Percentiles rank a stretch among this genome's conserved stretches.
Evolutionary conservation across 2,888 invertebrate genomes (phyloP).

Genomic region (Heliothis peltigera): DNA sequence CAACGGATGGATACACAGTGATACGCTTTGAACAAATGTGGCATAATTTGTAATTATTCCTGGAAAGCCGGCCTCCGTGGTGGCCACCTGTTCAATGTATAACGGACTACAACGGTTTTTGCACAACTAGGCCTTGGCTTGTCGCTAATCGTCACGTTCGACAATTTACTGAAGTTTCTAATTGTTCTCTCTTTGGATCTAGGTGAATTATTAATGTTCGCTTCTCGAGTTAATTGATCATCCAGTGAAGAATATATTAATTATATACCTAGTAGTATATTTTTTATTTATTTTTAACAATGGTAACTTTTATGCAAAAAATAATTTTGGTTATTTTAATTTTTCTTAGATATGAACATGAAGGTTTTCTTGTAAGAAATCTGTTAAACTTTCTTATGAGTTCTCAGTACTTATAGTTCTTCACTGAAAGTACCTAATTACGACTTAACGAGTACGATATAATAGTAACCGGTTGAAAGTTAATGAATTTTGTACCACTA

Average conservation of each 20-base stretch:
- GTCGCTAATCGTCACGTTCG: conserved; percentile 73
- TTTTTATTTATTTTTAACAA: conserved; percentile 4
- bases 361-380: conserved; percentile 13
- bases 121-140: conserved; percentile 80
- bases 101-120: conserved; percentile 83
- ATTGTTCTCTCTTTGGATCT: conserved; percentile 65
- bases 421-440: conserved; percentile 9
- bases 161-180: conserved; percentile 72
- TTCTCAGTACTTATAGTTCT: not conserved
- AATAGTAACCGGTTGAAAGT: conserved; percentile 14
- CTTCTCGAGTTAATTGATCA: conserved; percentile 48
- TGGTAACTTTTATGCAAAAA: not conserved
- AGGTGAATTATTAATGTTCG: conserved; percentile 60
- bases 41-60: conserved; percentile 79
- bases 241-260: conserved; percentile 34
- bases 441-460: not conserved
- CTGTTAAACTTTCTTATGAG: not conserved
- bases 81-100: conserved; percentile 71
- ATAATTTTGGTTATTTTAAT: not conserved
- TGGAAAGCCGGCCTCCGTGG: conserved; percentile 74
- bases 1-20: conserved; percentile 76
- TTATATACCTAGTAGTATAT: conserved; percentile 29
- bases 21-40: conserved; percentile 77
- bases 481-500: conserved; percentile 3
- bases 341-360: not conserved